Percentiles rank a stretch among this genome's conserved stretches.
Evolutionary conservation across 2,888 invertebrate species (phyloP).

Genomic region (Mongoloraphidia duomilia): DNA sequence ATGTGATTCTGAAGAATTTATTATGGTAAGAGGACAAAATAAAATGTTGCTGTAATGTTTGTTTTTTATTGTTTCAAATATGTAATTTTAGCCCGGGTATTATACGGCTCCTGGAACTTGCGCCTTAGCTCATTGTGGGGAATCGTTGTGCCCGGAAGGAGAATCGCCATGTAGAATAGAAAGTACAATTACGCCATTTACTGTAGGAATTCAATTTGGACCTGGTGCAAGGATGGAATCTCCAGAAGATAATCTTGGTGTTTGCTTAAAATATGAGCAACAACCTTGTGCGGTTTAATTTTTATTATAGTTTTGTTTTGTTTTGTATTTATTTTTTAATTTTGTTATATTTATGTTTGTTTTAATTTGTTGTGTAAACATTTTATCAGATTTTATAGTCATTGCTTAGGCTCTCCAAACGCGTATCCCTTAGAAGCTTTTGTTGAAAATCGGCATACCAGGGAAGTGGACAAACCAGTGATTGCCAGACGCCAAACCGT

Average conservation of each 20-base stretch:
- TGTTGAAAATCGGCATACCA: too few relatives aligned
- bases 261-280: conserved; percentile 61
- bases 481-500: too few relatives aligned
- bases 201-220: conserved; percentile 65
- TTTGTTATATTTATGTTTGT: not conserved
- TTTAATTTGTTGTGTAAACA: too few relatives aligned
- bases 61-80: conserved; percentile 1
- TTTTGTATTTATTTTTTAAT: conserved; percentile 1
- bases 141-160: conserved; percentile 46
- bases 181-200: conserved; percentile 62
- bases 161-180: conserved; percentile 48
- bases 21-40: conserved; percentile 38
- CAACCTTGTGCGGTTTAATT: conserved; percentile 40
- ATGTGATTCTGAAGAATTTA: conserved; percentile 71
- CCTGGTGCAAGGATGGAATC: conserved; percentile 46
- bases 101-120: conserved; percentile 48
- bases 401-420: too few relatives aligned
- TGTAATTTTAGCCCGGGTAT: conserved; percentile 37
- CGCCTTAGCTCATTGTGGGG: conserved; percentile 67
- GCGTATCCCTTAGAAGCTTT: too few relatives aligned
- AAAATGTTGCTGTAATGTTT: not conserved
- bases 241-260: conserved; percentile 70
- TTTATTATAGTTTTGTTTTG: too few relatives aligned
- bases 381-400: too few relatives aligned
- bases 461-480: too few relatives aligned